These are phyloP conservation scores for Hybognathus amarus DNA, from an alignment of 2,797 vertebrate genomes.

Conservation along the genomic window DNA sequence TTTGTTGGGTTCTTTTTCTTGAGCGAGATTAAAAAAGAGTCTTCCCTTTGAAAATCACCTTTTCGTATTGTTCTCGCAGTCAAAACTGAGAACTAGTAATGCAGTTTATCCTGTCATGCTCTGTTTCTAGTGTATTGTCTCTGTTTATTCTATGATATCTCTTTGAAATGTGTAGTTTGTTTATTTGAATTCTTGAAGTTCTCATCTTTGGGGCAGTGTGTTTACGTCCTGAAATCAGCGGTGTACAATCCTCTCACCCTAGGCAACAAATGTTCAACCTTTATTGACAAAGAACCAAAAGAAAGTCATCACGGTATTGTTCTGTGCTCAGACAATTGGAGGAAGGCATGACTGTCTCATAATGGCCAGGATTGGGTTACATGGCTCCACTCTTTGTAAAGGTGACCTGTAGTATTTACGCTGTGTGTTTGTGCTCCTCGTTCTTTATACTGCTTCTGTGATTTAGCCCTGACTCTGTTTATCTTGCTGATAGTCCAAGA, in stretches of 20 bases:
- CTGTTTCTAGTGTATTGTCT: neutral
- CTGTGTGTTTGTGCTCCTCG: neutral
- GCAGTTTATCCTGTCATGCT: neutral
- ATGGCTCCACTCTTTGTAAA: constrained; percentile 5
- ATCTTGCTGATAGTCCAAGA: constrained; percentile 26
- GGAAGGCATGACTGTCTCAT: constrained; percentile 47
- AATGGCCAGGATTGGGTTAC: constrained; percentile 47
- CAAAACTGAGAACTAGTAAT: neutral
- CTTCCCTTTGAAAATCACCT: neutral
- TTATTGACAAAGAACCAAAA: constrained; percentile 3
- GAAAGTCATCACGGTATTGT: constrained; percentile 38
- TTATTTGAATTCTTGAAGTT: neutral
- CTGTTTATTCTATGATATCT: neutral
- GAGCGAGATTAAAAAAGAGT: neutral
- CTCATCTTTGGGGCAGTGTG: neutral
- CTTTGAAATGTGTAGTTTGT: neutral
- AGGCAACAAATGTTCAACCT: constrained; percentile 20
- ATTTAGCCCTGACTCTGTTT: constrained; percentile 39
- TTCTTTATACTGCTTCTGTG: too few species aligned
- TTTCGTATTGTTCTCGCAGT: neutral
- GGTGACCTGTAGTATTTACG: neutral
- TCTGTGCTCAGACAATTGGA: constrained; percentile 36
- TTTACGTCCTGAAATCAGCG: neutral
- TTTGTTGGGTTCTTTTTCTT: neutral
- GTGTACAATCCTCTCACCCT: constrained; percentile 10